These are phyloP conservation scores for Drosophila suboccidentalis DNA, from an alignment of 2,888 invertebrate genomes.

Conservation along the genomic window DNA sequence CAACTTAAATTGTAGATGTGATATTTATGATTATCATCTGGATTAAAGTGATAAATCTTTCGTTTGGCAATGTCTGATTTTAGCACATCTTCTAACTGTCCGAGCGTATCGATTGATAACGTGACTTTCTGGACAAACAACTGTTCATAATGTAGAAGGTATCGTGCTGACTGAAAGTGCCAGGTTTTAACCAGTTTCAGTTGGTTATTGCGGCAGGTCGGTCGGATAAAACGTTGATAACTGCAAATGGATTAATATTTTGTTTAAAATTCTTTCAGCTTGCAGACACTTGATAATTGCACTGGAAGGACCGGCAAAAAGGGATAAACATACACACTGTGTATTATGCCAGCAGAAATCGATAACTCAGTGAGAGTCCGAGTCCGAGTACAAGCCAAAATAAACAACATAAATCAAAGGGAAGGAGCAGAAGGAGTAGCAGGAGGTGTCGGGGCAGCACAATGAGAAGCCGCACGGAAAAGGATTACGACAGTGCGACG, in stretches of 20 bases:
- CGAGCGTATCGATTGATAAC: slow-evolving; percentile 25
- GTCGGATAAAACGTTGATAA: slow-evolving; percentile 57
- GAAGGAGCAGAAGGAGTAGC: slow-evolving; percentile 11
- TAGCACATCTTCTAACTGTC: slow-evolving; percentile 63
- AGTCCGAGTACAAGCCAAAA: slow-evolving; percentile 43
- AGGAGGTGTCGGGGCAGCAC: slow-evolving; percentile 21
- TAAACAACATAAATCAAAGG: slow-evolving; percentile 48
- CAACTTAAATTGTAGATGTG: not conserved
- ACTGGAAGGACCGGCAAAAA: slow-evolving; percentile 22
- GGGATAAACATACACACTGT: slow-evolving; percentile 22
- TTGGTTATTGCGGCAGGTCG: slow-evolving; percentile 84
- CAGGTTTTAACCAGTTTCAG: slow-evolving; percentile 77
- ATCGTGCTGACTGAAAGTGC: slow-evolving; percentile 46
- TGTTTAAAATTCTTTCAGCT: slow-evolving; percentile 39
- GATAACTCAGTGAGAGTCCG: slow-evolving; percentile 39
- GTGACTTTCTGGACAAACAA: slow-evolving; percentile 20
- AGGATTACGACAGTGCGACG: slow-evolving; percentile 80
- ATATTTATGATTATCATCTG: slow-evolving; percentile 14
- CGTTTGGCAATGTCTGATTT: slow-evolving; percentile 40
- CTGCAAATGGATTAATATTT: slow-evolving; percentile 23
- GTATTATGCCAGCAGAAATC: slow-evolving; percentile 63
- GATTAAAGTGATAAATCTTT: slow-evolving; percentile 8
- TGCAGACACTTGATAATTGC: slow-evolving; percentile 55
- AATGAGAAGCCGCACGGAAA: slow-evolving; percentile 65
- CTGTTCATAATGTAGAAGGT: slow-evolving; percentile 27